Conservation (phyloP, 2,113 vertebrate genomes). For the Myiagra hebetior region DNA sequence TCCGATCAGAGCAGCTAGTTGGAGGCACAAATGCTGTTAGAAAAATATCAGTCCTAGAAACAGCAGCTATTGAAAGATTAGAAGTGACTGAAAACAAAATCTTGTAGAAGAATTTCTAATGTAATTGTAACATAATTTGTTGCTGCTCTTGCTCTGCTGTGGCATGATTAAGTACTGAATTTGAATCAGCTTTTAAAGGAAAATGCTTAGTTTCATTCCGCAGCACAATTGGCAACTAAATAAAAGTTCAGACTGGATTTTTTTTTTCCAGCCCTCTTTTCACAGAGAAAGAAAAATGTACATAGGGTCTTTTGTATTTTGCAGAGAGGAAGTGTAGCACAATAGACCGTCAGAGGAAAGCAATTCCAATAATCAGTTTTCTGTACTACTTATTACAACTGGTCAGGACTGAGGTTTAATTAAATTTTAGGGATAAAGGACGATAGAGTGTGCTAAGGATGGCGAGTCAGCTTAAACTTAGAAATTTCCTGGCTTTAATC, state of each 20-base stretch:
- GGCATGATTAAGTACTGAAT: conserved; percentile 32
- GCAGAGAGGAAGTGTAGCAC: conserved; percentile 62
- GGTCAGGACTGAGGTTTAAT: conserved; percentile 74
- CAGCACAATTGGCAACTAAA: conserved; percentile 50
- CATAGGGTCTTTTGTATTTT: conserved; percentile 58
- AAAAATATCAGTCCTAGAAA: background rate
- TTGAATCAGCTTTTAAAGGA: conserved; percentile 44
- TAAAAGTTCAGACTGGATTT: conserved; percentile 34
- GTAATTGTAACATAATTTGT: conserved; percentile 52
- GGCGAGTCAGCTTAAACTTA: conserved; percentile 65
- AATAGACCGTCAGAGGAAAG: conserved; percentile 58
- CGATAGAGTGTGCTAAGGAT: conserved; percentile 66
- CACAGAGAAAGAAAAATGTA: conserved; percentile 59
- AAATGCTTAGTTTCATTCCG: conserved; percentile 46
- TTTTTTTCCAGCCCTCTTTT: background rate
- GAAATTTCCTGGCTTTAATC: conserved; percentile 72
- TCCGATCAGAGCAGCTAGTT: background rate
- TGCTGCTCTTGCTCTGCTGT: background rate
- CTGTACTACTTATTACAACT: conserved; percentile 69
- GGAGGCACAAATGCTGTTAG: conserved; percentile 6
- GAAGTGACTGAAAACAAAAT: conserved; percentile 44
- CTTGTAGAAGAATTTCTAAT: conserved; percentile 3
- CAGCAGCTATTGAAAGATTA: conserved; percentile 9
- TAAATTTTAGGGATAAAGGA: conserved; percentile 74
- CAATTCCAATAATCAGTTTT: conserved; percentile 73